phyloP scores from a whole-genome alignment of 1,140 invertebrate species.

The Ridgeia piscesae region DNA sequence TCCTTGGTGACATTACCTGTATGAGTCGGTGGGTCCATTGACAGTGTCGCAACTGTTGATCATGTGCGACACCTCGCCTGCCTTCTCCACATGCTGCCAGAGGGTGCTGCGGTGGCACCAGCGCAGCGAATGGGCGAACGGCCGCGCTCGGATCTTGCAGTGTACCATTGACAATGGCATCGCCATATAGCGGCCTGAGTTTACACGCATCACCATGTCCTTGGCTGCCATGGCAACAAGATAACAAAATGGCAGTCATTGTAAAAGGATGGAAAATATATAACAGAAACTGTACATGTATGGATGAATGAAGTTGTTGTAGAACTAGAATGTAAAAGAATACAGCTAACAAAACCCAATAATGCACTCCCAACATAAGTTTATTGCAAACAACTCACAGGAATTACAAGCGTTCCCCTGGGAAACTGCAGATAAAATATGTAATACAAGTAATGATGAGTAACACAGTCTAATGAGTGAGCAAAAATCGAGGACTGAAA shows the following conservation, averaged over 20 bases:
- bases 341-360: too few species aligned
- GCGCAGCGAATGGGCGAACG: slow-evolving; percentile 62
- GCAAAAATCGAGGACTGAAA: not conserved
- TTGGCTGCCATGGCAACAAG: not conserved
- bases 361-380: too few species aligned
- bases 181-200: slow-evolving; percentile 57
- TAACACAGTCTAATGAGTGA: not conserved
- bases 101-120: slow-evolving; percentile 67
- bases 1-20: slow-evolving; percentile 8
- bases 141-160: slow-evolving; percentile 66
- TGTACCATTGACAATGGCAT: slow-evolving; percentile 68
- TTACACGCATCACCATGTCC: slow-evolving; percentile 36
- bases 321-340: too few species aligned
- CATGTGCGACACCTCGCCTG: slow-evolving; percentile 64
- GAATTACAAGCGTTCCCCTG: too few species aligned
- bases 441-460: too few species aligned
- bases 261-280: too few species aligned
- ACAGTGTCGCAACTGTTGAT: slow-evolving; percentile 55
- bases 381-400: too few species aligned
- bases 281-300: too few species aligned
- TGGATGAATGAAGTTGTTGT: too few species aligned
- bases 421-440: not conserved
- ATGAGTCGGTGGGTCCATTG: slow-evolving; percentile 43
- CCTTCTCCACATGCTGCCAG: slow-evolving; percentile 68
- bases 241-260: too few species aligned